These are phyloP conservation scores for Helostoma temminkii DNA, from an alignment of 2,797 vertebrate species.

Conservation along the genomic window DNA sequence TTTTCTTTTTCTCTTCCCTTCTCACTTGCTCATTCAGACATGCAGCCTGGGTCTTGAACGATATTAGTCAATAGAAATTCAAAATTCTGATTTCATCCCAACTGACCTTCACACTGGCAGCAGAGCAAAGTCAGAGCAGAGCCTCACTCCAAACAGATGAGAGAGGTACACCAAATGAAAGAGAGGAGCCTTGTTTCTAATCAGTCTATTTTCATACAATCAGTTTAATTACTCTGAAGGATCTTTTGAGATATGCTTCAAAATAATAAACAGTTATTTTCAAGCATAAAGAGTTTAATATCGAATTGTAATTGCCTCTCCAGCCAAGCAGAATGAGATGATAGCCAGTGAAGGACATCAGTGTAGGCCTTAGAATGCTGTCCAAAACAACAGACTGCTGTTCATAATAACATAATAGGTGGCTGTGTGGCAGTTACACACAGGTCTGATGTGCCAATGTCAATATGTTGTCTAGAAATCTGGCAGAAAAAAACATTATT, in stretches of 20 bases:
- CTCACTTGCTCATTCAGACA: slow-evolving; percentile 61
- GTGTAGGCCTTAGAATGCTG: slow-evolving; percentile 23
- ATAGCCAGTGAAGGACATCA: slow-evolving; percentile 61
- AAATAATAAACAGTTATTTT: slow-evolving; percentile 77
- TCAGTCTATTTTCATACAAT: slow-evolving; percentile 70
- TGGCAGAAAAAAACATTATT: slow-evolving; percentile 32
- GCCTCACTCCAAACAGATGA: slow-evolving; percentile 47
- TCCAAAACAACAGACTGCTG: slow-evolving; percentile 30
- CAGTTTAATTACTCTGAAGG: slow-evolving; percentile 76
- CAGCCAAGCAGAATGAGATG: slow-evolving; percentile 49
- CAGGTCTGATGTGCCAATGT: slow-evolving; percentile 17
- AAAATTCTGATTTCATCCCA: slow-evolving; percentile 76
- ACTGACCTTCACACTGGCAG: slow-evolving; percentile 73
- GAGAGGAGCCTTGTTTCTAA: slow-evolving; percentile 54
- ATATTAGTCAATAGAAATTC: slow-evolving; percentile 66
- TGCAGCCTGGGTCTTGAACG: slow-evolving; percentile 36
- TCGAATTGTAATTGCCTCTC: slow-evolving; percentile 68
- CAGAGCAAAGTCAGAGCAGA: slow-evolving; percentile 28
- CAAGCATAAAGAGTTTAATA: slow-evolving; percentile 69
- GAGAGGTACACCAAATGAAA: slow-evolving; percentile 35
- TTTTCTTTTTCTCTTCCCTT: slow-evolving; percentile 5
- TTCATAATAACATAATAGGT: slow-evolving; percentile 23
- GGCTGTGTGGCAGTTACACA: slow-evolving; percentile 8
- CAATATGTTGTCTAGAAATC: slow-evolving; percentile 21
- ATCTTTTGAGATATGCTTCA: slow-evolving; percentile 59